A percentile compares a stretch with the other conserved stretches of the same genome.
These are phyloP conservation scores for Bucco capensis DNA, from an alignment of 2,113 vertebrate genomes.

Conservation along the genomic window DNA sequence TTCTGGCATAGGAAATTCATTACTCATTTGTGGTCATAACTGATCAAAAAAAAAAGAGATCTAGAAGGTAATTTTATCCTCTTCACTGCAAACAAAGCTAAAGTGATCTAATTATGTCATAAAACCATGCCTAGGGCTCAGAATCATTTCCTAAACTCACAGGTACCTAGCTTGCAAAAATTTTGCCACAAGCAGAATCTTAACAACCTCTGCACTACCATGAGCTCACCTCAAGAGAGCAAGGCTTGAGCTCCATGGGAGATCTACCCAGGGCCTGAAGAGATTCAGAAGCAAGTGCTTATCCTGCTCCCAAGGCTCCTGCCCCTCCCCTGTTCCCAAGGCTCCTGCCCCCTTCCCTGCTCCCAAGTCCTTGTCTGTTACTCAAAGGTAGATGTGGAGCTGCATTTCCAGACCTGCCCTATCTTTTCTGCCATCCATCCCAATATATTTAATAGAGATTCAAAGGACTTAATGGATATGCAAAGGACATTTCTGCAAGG, in stretches of 20 bases:
- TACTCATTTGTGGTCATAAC: not conserved
- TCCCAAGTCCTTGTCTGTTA: not conserved
- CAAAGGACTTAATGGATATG: too few relatives aligned
- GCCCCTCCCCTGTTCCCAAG: too few relatives aligned
- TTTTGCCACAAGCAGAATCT: not conserved
- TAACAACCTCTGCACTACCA: not conserved
- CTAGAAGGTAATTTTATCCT: conserved; percentile 11
- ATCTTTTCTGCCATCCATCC: not conserved
- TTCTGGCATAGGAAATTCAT: not conserved
- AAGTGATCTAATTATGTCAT: not conserved
- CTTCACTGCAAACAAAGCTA: not conserved
- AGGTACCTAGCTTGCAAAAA: not conserved
- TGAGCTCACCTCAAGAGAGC: not conserved
- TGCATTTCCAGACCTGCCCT: not conserved
- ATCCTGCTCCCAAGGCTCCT: not conserved
- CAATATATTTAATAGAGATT: not conserved
- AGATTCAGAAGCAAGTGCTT: not conserved
- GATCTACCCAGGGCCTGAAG: not conserved
- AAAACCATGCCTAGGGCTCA: not conserved
- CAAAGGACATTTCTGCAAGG: not conserved
- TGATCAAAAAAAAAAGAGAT: not conserved
- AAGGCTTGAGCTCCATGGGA: not conserved
- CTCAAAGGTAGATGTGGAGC: not conserved
- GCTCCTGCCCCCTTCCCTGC: too few relatives aligned
- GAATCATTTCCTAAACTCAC: not conserved